Base-by-base conservation (phyloP, 2,113 vertebrate genomes). In the Brachyistius frenatus region DNA sequence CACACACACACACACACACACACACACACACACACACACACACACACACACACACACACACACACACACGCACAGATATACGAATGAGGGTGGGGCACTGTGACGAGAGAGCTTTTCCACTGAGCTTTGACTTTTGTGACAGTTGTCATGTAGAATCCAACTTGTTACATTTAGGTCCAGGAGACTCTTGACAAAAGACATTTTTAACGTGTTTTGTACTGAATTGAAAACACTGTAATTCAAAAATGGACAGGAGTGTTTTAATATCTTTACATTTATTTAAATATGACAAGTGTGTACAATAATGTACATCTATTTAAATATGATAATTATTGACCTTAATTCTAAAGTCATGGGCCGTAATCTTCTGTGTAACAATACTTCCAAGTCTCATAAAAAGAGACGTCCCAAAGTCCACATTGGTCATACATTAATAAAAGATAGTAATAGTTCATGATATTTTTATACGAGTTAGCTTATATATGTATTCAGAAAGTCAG, bases 1-100 rank as follows among this genome's bases (percentile, higher is more conserved):
- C 62, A 41, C 30, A 67, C 23, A 55, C 32, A 50, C 11, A 36
- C 10, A 9, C 7, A 41, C 1, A 2, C 39, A 41, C 41, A 10
- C 41, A 44, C 23, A n/a, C 35, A 60, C 62, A 41, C 30, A 71
- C 23, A 52, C 32, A 50, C 11, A 33, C 10, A 9, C 7, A 41
- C 1, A 9, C 39, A 41, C 41, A 44, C 41, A 44, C 23, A 23
- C 23, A 23, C 23, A 23, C 23, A 23, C 23, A 23, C 23, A 23
- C 23, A 23, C 23, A 1, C 23, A 1, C 23, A 23, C 23, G 44
- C 8, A 15, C 37, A 73, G 0, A 63, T 33, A 70, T 11, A 53
- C 16, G 30, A 44, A 66, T 49, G 30, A 83, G 41, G 73, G 74
- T 15, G 56, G 44, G 66, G 63, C 13, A 5, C 16, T 6, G 5